Percentiles rank a stretch among this genome's conserved stretches.
Evolutionary conservation across 2,797 vertebrate species (phyloP).

Genomic region (Cephalopachus bancanus): DNA sequence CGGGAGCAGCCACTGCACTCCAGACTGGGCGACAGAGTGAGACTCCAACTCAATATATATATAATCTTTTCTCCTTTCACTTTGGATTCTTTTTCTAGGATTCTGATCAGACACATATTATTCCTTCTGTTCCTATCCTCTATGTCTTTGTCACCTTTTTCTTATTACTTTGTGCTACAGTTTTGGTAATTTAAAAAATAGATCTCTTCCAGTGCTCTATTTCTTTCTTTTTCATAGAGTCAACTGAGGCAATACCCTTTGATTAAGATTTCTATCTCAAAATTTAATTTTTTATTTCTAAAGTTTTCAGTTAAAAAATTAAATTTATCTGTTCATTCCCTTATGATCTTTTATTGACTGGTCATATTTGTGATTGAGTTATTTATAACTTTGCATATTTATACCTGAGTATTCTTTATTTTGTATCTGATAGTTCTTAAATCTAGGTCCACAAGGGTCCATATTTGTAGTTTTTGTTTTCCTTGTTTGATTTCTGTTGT

Average conservation of each 20-base stretch:
- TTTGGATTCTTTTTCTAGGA: neutral
- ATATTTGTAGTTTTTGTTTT: neutral
- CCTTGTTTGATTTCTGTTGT: conserved; percentile 10
- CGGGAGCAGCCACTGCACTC: too few species aligned
- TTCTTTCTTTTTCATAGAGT: neutral
- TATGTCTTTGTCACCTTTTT: neutral
- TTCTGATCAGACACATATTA: neutral
- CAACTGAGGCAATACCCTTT: neutral
- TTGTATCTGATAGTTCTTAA: neutral
- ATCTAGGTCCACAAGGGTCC: neutral
- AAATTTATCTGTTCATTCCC: neutral
- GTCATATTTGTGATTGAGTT: neutral
- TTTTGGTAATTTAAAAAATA: neutral
- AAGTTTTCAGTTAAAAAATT: neutral
- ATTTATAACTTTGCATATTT: neutral
- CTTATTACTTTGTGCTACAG: neutral
- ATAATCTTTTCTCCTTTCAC: neutral
- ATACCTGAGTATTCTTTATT: neutral
- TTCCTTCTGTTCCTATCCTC: neutral
- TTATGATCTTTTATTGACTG: neutral
- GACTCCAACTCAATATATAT: neutral
- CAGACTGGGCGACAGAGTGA: too few species aligned
- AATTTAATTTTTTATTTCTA: conserved; percentile 21
- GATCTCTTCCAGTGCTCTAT: neutral
- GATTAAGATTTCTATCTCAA: neutral